phyloP scores from a whole-genome alignment of 2,888 invertebrate species.

The Tribolium freemani region DNA sequence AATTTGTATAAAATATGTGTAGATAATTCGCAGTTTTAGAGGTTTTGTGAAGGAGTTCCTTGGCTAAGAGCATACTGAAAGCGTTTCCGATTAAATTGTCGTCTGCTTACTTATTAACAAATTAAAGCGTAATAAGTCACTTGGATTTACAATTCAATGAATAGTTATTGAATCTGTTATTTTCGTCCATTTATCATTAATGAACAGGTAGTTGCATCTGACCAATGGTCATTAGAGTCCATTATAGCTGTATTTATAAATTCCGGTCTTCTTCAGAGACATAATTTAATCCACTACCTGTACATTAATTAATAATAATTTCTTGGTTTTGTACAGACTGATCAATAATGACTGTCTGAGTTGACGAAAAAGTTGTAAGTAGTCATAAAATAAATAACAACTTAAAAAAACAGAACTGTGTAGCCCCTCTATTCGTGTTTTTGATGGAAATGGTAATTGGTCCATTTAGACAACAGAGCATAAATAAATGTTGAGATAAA shows the following conservation, averaged over 20 bases:
- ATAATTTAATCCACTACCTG: not conserved
- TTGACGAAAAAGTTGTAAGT: no score
- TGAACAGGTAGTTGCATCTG: not conserved
- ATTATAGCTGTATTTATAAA: not conserved
- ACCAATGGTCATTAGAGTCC: not conserved
- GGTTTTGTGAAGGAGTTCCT: no score
- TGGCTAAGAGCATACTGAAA: no score
- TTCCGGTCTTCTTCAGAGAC: not conserved
- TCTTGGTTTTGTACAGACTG: not conserved
- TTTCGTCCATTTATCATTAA: not conserved
- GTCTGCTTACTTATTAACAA: not conserved
- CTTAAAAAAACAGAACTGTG: no score
- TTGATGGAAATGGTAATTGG: not conserved
- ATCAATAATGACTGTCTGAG: no score
- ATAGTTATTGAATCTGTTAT: not conserved
- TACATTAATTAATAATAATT: not conserved
- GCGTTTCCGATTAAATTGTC: no score
- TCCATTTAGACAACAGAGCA: not conserved
- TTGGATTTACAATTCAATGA: not conserved
- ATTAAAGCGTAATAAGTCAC: not conserved
- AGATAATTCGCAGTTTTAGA: no score
- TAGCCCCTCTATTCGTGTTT: not conserved
- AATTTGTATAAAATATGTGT: no score
- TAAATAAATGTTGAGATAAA: not conserved
- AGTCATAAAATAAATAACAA: no score